A percentile compares a stretch with the other conserved stretches of the same genome.
phyloP scores from a whole-genome alignment of 2,888 invertebrate genomes.

The Tribolium freemani region DNA sequence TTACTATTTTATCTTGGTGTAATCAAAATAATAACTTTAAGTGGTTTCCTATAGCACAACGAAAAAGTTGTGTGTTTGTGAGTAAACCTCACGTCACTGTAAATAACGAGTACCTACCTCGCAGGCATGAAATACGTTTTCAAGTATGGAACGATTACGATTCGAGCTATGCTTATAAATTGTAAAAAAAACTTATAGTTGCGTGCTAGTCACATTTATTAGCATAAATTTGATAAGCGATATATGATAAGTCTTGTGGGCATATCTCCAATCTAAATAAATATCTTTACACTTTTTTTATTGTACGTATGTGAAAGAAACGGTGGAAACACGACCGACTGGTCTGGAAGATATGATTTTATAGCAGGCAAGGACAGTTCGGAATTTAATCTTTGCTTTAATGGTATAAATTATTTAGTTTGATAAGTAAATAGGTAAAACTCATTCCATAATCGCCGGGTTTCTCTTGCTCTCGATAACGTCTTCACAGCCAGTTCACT shows the following conservation, averaged over 20 bases:
- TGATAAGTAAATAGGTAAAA: constrained; percentile 66
- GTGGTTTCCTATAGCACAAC: constrained; percentile 4
- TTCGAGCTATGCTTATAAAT: constrained; percentile 34
- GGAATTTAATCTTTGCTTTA: constrained; percentile 66
- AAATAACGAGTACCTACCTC: neutral
- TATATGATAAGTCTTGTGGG: constrained; percentile 59
- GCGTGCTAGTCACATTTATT: constrained; percentile 60
- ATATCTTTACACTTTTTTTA: constrained; percentile 59
- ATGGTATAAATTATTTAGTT: constrained; percentile 66
- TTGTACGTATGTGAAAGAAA: constrained; percentile 39
- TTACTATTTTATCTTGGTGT: neutral
- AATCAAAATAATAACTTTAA: neutral
- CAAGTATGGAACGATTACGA: neutral
- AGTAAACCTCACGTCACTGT: neutral
- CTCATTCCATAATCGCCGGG: constrained; percentile 64
- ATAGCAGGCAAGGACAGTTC: constrained; percentile 64
- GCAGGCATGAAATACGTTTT: neutral
- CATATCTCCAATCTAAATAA: constrained; percentile 63
- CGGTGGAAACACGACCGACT: constrained; percentile 60
- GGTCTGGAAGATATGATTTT: constrained; percentile 65
- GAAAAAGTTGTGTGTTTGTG: neutral
- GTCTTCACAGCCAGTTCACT: constrained; percentile 48
- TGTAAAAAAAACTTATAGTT: constrained; percentile 59
- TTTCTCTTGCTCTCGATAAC: constrained; percentile 48
- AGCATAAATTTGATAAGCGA: constrained; percentile 65